Evolutionary conservation across 1,140 invertebrate species (phyloP), one percentile per base, ranked within the genome.

Genomic region (Drosophila littoralis): DNA sequence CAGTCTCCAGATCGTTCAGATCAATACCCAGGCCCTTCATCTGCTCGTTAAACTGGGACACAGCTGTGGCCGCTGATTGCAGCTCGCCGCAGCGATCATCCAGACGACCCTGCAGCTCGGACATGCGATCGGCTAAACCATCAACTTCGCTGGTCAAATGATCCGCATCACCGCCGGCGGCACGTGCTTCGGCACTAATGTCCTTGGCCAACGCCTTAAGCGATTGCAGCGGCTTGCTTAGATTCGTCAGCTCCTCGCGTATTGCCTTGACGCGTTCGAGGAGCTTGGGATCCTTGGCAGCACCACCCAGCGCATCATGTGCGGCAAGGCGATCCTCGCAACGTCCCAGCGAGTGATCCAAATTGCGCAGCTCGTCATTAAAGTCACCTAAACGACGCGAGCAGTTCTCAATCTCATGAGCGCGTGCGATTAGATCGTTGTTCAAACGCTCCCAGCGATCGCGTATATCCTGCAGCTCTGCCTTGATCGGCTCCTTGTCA

Each of bases 401-500:
- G 13, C 97, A 95, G 69, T 97, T 97, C 93, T 99, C 98, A 48
- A 99, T 93, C 84, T 95, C 94, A 93, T 97, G 95, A 60, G 96
- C 94, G 89, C 96, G 88, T 33, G 92, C 70, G 72, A 93, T 93
- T 54, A 93, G 81, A 94, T 96, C 97, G 88, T 97, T 96, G 86
- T 98, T 98, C 1, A 99, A 93, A 86, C 95, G 95, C 86, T 98
- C 97, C 98, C 98, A 99, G 88, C 97, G 93, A 59, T 96, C 95
- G 92, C 97, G 97, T 90, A 98, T 95, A 52, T 94, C 94, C 59
- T 95, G 93, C 2, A 98, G 92, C 88, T 98, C 96, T 35, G 96
- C 95, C 84, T 97, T 96, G 0, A 99, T 96, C 9, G 96, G 95
- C 48, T 98, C 97, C 88, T 98, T 97, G 85, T 98, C 98, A 58